Evolutionary conservation across 2,797 vertebrate genomes (phyloP), one percentile per base, ranked within the genome.

Genomic region (Amphiprion clarkii): DNA sequence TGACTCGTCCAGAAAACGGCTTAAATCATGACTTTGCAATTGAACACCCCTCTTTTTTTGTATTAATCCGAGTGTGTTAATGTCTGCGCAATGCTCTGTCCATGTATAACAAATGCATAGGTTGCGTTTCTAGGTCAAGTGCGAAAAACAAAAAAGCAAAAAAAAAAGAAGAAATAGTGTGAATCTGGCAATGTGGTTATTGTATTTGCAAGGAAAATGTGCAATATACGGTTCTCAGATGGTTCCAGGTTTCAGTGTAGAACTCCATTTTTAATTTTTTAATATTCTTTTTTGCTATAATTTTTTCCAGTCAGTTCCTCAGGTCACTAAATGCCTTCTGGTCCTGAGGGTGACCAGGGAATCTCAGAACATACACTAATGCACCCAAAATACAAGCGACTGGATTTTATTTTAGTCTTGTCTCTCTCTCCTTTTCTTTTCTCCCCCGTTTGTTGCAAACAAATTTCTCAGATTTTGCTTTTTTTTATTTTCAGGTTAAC

Each of bases 191-290:
- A 62, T 75, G 87, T 84, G 83, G 72, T 89, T 83, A 51, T 91
- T 93, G 88, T 91, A 87, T 93, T 93, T 90, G 84, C 90, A 89
- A 92, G 84, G 89, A 94, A 90, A 92, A 93, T 87, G 94, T 95
- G 95, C 94, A 95, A 95, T 95, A 95, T 92, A 78, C 85, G 62
- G 88, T 88, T 94, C 89, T 95, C 93, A 88, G 90, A 93, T 84
- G 83, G 90, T 84, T 93, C 80, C 85, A 84, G 86, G 88, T 86
- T 89, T 84, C 88, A 90, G 76, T 60, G 60, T 74, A 60, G 63
- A 88, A 88, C 80, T 89, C 90, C 83, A 85, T 52, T 78, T 8
- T 59, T 53, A 6, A 21, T 44, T 62, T 55, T 2, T 12, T 21
- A 2, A 19, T 40, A 6, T 19, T 7, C 9, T 56, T 68, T 68